Evolutionary conservation across 1,140 invertebrate species (phyloP).

Genomic region (Littorina saxatilis): DNA sequence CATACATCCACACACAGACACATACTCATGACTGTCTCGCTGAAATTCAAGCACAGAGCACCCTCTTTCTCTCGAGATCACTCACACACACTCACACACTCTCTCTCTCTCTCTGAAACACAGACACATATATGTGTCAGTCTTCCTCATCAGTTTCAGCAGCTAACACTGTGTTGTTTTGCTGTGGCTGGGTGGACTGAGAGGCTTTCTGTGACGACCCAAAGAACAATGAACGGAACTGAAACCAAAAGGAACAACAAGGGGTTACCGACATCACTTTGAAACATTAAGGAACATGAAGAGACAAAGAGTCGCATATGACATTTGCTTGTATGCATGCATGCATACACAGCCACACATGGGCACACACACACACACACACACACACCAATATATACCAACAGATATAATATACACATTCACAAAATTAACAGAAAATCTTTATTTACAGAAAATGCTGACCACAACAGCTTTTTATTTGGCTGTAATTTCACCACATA

Average conservation of each 20-base stretch:
- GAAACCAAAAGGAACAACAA: constrained; percentile 48
- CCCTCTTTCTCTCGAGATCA: too few species aligned
- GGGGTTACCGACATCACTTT: too few species aligned
- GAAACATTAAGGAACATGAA: constrained; percentile 7
- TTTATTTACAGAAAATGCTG: too few species aligned
- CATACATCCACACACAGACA: too few species aligned
- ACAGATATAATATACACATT: too few species aligned
- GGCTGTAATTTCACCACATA: too few species aligned
- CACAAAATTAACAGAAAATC: too few species aligned
- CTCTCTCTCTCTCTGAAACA: too few species aligned
- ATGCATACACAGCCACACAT: neutral
- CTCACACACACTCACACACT: neutral
- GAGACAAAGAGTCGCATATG: neutral
- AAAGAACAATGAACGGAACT: constrained; percentile 73
- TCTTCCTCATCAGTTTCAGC: constrained; percentile 67
- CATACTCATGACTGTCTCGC: too few species aligned
- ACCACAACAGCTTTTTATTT: too few species aligned
- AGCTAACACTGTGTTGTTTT: constrained; percentile 49
- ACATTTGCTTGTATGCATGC: neutral
- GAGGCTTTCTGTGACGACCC: constrained; percentile 65
- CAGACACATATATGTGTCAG: neutral
- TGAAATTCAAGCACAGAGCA: too few species aligned
- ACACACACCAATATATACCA: neutral
- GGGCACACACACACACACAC: neutral
- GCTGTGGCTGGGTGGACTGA: constrained; percentile 39